These are phyloP conservation scores for Aphelocoma coerulescens DNA, from an alignment of 2,113 vertebrate genomes.

Conservation along the genomic window DNA sequence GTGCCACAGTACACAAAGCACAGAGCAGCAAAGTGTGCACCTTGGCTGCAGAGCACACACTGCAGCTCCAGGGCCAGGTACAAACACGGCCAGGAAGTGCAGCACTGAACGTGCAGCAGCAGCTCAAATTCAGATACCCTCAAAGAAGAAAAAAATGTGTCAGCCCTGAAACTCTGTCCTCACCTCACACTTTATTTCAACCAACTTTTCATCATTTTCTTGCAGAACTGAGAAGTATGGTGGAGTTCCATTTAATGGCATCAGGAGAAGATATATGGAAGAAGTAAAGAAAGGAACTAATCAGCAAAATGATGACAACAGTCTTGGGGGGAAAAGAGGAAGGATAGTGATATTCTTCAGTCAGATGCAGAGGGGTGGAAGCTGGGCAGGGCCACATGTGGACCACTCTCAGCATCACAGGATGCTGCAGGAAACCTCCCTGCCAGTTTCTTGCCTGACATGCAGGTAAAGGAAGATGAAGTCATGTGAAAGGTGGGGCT, in stretches of 20 bases:
- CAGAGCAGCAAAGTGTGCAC: not conserved
- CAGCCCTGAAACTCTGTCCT: not conserved
- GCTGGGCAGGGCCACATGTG: not conserved
- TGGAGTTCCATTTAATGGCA: not conserved
- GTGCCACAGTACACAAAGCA: not conserved
- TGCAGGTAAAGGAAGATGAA: not conserved
- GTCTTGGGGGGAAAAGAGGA: not conserved
- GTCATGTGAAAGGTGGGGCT: not conserved
- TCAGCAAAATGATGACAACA: rapidly evolving
- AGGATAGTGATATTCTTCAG: not conserved
- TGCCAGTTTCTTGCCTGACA: not conserved
- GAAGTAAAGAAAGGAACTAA: not conserved
- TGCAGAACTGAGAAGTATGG: not conserved
- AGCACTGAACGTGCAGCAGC: not conserved
- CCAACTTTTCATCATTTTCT: not conserved
- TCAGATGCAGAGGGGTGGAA: not conserved
- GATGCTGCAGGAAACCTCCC: not conserved
- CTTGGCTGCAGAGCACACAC: not conserved
- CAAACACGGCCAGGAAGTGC: not conserved
- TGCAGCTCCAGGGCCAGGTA: not conserved
- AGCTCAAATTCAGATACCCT: not conserved
- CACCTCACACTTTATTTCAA: not conserved
- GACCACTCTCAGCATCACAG: not conserved
- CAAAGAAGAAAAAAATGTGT: not conserved
- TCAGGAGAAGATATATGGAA: not conserved